Evolutionary conservation across 2,797 vertebrate genomes (phyloP).

Genomic region (Helarctos malayanus): DNA sequence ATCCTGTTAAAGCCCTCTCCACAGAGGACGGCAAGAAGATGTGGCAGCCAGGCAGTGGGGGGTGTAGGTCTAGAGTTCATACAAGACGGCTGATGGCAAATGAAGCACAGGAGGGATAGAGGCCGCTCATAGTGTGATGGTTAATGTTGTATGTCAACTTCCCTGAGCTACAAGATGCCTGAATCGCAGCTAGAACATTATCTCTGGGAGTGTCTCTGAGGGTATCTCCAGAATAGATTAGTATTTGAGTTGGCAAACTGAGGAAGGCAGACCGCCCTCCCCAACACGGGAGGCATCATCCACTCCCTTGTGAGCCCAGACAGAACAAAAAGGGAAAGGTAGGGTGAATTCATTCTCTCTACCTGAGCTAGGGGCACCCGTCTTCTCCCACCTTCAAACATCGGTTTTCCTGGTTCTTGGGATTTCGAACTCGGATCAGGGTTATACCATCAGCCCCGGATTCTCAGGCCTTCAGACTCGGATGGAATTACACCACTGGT

Average conservation of each 20-base stretch:
- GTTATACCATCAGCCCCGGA: background rate
- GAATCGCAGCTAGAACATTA: background rate
- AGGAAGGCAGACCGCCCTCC: background rate
- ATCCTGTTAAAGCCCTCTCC: background rate
- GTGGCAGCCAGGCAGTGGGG: fast-evolving
- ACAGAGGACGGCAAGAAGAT: background rate
- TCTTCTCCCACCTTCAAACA: background rate
- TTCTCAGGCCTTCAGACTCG: background rate
- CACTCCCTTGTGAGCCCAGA: background rate
- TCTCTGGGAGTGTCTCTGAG: background rate
- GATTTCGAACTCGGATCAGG: background rate
- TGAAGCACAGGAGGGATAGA: background rate
- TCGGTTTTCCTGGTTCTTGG: background rate
- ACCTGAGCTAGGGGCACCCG: background rate
- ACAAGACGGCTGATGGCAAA: background rate
- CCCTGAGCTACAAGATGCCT: background rate
- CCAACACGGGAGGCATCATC: background rate
- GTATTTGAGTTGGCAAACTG: background rate
- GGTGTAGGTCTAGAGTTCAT: background rate
- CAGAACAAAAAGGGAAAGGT: background rate
- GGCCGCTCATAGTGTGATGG: background rate
- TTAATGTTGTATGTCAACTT: background rate
- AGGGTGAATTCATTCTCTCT: background rate
- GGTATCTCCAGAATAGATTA: background rate
- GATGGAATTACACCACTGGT: background rate